These are phyloP conservation scores for Baryphthengus martii DNA, from an alignment of 2,113 vertebrate genomes.

Conservation along the genomic window DNA sequence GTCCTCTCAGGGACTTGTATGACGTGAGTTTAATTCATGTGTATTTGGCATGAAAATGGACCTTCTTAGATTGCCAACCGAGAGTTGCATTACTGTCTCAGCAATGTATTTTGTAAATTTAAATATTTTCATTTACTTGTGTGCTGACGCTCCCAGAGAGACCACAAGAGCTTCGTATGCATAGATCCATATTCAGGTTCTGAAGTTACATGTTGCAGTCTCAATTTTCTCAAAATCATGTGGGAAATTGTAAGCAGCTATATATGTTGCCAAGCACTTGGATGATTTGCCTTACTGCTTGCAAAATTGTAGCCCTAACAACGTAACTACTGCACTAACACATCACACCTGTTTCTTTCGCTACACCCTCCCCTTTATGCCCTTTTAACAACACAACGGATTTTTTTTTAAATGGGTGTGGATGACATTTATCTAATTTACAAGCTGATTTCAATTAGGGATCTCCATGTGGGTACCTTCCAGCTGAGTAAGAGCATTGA, in stretches of 20 bases:
- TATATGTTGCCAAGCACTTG: neutral
- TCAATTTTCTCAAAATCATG: neutral
- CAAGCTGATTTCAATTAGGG: neutral
- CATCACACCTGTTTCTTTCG: neutral
- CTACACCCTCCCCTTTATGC: neutral
- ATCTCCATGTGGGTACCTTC: neutral
- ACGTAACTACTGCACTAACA: neutral
- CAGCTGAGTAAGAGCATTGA: conserved; percentile 15
- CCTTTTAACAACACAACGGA: neutral
- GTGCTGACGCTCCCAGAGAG: neutral
- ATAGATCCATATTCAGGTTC: neutral
- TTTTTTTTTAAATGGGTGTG: neutral
- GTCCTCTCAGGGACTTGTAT: neutral
- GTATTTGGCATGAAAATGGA: neutral
- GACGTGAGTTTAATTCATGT: neutral
- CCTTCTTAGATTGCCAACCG: neutral
- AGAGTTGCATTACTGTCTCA: neutral
- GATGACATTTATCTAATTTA: neutral
- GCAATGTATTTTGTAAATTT: neutral
- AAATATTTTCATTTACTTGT: neutral
- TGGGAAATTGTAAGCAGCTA: neutral
- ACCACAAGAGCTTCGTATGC: neutral
- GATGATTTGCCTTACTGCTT: neutral
- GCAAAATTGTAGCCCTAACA: neutral
- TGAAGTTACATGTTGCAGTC: neutral